phyloP scores from a whole-genome alignment of 1,140 invertebrate genomes.

The Olivierus martensii region DNA sequence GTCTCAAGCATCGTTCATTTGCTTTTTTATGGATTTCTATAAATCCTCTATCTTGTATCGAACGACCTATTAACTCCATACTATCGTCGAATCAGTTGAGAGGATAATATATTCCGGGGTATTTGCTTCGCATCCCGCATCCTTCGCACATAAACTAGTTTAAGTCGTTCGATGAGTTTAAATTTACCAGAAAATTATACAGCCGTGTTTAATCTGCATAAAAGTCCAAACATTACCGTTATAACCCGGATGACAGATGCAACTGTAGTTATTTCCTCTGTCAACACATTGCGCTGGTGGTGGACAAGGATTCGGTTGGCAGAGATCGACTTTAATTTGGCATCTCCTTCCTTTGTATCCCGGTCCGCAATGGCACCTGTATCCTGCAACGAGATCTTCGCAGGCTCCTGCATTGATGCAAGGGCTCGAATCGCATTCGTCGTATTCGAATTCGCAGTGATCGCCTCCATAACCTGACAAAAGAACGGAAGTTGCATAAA shows the following conservation, averaged over 20 bases:
- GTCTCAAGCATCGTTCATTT: too few relatives aligned
- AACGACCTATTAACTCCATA: too few relatives aligned
- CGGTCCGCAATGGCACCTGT: constrained; percentile 36
- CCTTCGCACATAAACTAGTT: too few relatives aligned
- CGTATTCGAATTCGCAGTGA: constrained; percentile 19
- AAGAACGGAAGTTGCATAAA: too few relatives aligned
- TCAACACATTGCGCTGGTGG: constrained; percentile 46
- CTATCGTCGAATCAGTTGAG: too few relatives aligned
- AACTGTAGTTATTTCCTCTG: constrained; percentile 52
- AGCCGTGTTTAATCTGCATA: background rate
- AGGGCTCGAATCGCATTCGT: constrained; percentile 45
- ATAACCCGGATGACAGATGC: constrained; percentile 53
- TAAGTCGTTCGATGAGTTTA: too few relatives aligned
- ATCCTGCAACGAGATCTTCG: constrained; percentile 21
- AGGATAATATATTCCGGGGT: too few relatives aligned
- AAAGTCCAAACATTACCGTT: constrained; percentile 31
- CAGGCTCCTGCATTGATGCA: constrained; percentile 25
- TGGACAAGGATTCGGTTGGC: constrained; percentile 51
- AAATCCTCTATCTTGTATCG: too few relatives aligned
- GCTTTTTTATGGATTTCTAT: too few relatives aligned
- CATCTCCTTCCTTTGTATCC: constrained; percentile 31
- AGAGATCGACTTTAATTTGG: constrained; percentile 42
- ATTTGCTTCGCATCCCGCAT: too few relatives aligned
- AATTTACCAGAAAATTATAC: background rate
- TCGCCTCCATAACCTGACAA: constrained; percentile 16